A percentile compares a stretch with the other conserved stretches of the same genome.
Evolutionary conservation across 2,113 vertebrate species (phyloP).

Genomic region (Pseudopodoces humilis): DNA sequence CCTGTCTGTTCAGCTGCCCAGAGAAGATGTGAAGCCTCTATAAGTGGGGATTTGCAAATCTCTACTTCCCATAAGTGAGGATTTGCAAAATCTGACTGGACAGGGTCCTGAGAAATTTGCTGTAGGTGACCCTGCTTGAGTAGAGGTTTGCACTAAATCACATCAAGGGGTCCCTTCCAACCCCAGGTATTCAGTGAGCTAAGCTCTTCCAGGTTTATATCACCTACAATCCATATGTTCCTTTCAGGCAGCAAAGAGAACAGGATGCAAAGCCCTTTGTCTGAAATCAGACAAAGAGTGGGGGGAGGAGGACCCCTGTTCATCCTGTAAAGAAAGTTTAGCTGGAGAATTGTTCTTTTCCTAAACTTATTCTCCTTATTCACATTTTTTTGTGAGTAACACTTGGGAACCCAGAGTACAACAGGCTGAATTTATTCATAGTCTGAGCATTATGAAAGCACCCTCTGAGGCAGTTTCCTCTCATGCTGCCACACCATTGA

Average conservation of each 20-base stretch:
- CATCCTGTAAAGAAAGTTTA: background rate
- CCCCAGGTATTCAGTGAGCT: background rate
- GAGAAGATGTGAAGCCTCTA: background rate
- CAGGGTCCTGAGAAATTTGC: background rate
- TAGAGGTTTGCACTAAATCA: background rate
- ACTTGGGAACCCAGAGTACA: background rate
- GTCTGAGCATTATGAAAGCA: conserved; percentile 14
- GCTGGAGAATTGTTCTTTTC: conserved; percentile 11
- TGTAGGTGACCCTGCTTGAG: background rate
- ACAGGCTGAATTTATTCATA: conserved; percentile 29
- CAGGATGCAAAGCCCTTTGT: background rate
- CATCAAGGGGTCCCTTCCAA: background rate
- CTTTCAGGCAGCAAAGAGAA: background rate
- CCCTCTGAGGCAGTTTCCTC: conserved; percentile 56
- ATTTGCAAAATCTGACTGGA: background rate
- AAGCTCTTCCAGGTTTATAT: background rate
- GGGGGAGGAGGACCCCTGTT: background rate
- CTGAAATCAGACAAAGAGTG: background rate
- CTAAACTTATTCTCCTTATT: conserved; percentile 22
- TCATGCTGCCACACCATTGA: conserved; percentile 33
- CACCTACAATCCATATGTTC: background rate
- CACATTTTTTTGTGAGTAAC: conserved; percentile 10
- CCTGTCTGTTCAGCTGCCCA: background rate
- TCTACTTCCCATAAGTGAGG: background rate
- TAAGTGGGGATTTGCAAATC: background rate